Evolutionary conservation across 2,888 invertebrate species (phyloP).

Genomic region (Ypsolopha sequella): DNA sequence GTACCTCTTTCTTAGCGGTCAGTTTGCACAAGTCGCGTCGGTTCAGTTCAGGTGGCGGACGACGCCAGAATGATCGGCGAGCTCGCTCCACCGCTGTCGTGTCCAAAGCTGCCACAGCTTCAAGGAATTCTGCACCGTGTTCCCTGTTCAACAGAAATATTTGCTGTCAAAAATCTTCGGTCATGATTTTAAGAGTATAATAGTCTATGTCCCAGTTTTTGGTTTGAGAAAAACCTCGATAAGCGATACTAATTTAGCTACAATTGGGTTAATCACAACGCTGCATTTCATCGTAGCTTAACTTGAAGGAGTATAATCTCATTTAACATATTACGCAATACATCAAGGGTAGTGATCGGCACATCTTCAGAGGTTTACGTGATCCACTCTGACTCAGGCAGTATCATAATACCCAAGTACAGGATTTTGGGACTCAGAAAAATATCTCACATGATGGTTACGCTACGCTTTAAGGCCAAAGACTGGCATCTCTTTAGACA

Average conservation of each 20-base stretch:
- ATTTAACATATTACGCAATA: no score
- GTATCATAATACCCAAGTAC: not conserved
- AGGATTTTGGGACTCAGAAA: not conserved
- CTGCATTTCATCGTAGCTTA: no score
- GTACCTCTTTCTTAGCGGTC: constrained; percentile 59
- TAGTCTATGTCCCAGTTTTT: no score
- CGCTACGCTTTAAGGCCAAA: constrained; percentile 75
- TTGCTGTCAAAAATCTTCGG: no score
- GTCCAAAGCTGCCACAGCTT: constrained; percentile 91
- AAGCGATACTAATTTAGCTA: no score
- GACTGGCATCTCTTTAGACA: constrained; percentile 47
- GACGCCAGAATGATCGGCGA: constrained; percentile 95
- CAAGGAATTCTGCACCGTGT: constrained; percentile 94
- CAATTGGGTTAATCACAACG: no score
- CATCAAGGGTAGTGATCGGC: not conserved
- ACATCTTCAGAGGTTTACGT: no score
- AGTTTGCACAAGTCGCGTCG: constrained; percentile 90
- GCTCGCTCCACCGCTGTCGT: constrained; percentile 91
- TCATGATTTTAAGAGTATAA: no score
- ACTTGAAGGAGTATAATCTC: no score
- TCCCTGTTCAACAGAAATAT: constrained; percentile 68
- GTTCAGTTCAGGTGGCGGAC: constrained; percentile 84
- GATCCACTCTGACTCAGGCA: not conserved
- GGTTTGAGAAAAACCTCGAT: no score
- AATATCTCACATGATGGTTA: constrained; percentile 30